phyloP scores from a whole-genome alignment of 2,113 vertebrate genomes.

The Natator depressus region DNA sequence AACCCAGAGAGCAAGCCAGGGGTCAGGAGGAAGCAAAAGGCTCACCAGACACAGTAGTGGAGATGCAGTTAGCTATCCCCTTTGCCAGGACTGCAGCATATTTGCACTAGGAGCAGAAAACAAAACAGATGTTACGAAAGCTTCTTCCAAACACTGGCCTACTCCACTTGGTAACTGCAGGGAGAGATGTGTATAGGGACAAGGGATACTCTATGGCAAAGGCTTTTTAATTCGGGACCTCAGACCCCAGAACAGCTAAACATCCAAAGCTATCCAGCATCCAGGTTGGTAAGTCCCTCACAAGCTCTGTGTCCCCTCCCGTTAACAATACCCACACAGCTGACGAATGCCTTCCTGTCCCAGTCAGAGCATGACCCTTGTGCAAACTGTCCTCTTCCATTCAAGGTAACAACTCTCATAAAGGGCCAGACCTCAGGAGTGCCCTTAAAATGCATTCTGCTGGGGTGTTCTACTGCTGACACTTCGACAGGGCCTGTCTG shows the following conservation, averaged over 20 bases:
- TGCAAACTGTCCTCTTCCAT: fast-evolving
- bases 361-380: neutral
- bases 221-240: conserved; percentile 50
- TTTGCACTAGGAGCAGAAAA: conserved; percentile 64
- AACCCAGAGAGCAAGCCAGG: conserved; percentile 23
- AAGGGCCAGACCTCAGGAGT: neutral
- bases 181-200: conserved; percentile 46
- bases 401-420: neutral
- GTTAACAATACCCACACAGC: neutral
- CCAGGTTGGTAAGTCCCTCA: neutral
- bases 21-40: conserved; percentile 14
- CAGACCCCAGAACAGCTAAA: neutral
- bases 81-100: conserved; percentile 51
- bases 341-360: neutral
- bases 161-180: conserved; percentile 68
- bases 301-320: conserved; percentile 7
- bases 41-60: conserved; percentile 40
- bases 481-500: conserved; percentile 24
- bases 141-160: conserved; percentile 64
- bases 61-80: conserved; percentile 45
- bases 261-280: fast-evolving
- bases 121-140: conserved; percentile 68
- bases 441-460: neutral
- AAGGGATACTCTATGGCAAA: conserved; percentile 58
- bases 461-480: neutral